Percentiles rank a stretch among this genome's conserved stretches.
Conservation (phyloP, 2,797 vertebrate genomes). For the Podarcis lilfordi region DNA sequence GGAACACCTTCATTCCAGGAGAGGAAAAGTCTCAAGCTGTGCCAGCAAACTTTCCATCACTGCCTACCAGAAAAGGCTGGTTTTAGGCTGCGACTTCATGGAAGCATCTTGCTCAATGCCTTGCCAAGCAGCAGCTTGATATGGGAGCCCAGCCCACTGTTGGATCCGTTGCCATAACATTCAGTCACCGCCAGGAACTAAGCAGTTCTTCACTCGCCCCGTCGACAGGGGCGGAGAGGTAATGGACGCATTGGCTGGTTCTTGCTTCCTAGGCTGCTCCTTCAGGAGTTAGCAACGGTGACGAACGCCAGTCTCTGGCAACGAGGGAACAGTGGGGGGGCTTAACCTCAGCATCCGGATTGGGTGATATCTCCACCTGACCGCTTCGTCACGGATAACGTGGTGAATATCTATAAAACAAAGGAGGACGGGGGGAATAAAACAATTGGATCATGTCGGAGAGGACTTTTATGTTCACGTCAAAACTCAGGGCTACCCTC, state of each 20-base stretch:
- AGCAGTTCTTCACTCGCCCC: slow-evolving; percentile 6
- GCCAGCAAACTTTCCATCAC: slow-evolving; percentile 76
- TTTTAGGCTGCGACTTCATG: slow-evolving; percentile 82
- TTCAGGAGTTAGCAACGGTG: slow-evolving; percentile 7
- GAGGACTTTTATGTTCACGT: neutral
- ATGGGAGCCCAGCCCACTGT: slow-evolving; percentile 62
- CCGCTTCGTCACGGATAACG: slow-evolving; percentile 80
- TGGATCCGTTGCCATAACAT: slow-evolving; percentile 61
- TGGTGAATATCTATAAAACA: slow-evolving; percentile 80
- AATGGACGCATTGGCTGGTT: accelerated
- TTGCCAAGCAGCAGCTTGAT: slow-evolving; percentile 61
- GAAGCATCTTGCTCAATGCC: slow-evolving; percentile 68
- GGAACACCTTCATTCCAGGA: slow-evolving; percentile 36
- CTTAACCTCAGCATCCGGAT: slow-evolving; percentile 88
- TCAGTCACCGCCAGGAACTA: slow-evolving; percentile 25
- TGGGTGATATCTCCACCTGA: slow-evolving; percentile 72
- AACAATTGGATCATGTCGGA: slow-evolving; percentile 1
- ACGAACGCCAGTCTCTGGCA: slow-evolving; percentile 57
- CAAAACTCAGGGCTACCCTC: neutral
- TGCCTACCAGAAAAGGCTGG: slow-evolving; percentile 76
- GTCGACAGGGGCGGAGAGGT: neutral
- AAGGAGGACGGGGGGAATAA: slow-evolving; percentile 4
- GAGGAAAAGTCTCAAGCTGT: slow-evolving; percentile 58
- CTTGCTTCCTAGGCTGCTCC: neutral
- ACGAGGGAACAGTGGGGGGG: slow-evolving; percentile 72